These are phyloP conservation scores for Adineta ricciae DNA, from an alignment of 2,888 invertebrate species.

Conservation along the genomic window DNA sequence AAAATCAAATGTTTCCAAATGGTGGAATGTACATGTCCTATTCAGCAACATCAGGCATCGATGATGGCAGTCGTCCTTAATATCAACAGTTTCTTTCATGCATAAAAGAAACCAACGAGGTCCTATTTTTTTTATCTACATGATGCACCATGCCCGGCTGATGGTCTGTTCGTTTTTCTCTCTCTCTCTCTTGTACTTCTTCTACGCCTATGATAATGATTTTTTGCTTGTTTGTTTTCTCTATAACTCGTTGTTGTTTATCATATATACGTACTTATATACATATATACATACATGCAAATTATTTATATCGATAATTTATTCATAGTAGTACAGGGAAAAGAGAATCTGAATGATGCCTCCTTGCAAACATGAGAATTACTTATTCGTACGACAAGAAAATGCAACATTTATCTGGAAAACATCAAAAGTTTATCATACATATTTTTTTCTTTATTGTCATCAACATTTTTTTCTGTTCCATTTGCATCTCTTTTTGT, in stretches of 20 bases:
- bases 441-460: neutral
- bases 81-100: neutral
- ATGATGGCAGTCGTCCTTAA: neutral
- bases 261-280: neutral
- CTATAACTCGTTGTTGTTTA: neutral
- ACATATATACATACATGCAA: neutral
- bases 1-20: neutral
- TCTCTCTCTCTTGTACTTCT: neutral
- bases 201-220: neutral
- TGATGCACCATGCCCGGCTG: neutral
- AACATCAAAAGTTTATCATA: neutral
- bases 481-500: neutral
- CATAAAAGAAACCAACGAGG: neutral
- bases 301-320: slow-evolving; percentile 13
- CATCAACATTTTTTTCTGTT: neutral
- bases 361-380: neutral
- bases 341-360: neutral
- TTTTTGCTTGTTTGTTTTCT: neutral
- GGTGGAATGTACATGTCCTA: neutral
- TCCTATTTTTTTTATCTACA: neutral
- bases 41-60: neutral
- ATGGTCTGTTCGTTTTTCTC: neutral
- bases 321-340: neutral
- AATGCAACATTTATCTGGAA: neutral
- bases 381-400: neutral